A percentile compares a stretch with the other conserved stretches of the same genome.
Conservation (phyloP, 2,113 vertebrate species). For the Nettapus auritus region DNA sequence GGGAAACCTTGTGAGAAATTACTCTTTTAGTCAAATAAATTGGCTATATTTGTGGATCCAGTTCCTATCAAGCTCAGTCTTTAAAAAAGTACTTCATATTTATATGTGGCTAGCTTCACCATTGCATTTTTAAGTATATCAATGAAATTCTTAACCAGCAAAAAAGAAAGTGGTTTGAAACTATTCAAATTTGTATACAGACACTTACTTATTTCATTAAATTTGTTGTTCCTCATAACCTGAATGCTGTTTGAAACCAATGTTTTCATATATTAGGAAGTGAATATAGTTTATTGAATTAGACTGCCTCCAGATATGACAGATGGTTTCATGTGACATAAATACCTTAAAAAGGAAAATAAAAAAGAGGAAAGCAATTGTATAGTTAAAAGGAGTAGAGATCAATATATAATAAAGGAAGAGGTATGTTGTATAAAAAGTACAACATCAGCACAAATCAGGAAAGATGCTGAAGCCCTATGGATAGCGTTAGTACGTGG, state of each 20-base stretch:
- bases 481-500: background rate
- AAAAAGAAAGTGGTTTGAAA: background rate
- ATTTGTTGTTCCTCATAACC: background rate
- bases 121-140: background rate
- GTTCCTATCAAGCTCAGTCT: background rate
- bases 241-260: background rate
- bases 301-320: background rate
- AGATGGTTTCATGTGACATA: background rate
- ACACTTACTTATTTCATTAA: background rate
- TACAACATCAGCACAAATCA: background rate
- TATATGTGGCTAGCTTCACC: background rate
- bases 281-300: background rate
- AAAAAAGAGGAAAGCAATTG: constrained; percentile 3
- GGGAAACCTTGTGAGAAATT: background rate
- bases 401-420: constrained; percentile 56
- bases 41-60: background rate
- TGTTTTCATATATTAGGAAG: background rate
- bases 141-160: background rate
- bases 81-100: background rate
- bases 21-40: background rate
- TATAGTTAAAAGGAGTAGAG: constrained; percentile 34
- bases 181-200: background rate
- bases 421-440: background rate
- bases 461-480: background rate
- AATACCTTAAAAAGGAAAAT: constrained; percentile 25